Evolutionary conservation across 2,113 vertebrate genomes (phyloP), one percentile per base, ranked within the genome.

Genomic region (Numida meleagris): DNA sequence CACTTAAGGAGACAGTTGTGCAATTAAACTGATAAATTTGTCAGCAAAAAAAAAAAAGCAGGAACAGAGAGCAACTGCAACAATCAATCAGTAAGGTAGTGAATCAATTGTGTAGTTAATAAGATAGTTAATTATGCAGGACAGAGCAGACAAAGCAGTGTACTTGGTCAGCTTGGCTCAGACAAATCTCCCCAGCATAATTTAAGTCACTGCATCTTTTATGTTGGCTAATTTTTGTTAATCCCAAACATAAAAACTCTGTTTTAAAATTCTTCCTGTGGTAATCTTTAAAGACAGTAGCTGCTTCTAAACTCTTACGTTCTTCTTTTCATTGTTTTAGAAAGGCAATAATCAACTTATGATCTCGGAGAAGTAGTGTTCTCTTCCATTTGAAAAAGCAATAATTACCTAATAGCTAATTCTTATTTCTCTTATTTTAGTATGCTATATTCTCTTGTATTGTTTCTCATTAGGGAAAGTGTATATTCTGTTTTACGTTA

Each of bases 111-210:
- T 90, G 65, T 91, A 74, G 72, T 88, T 95, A 95, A 94, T 93
- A 95, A 96, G 91, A 55, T 50, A 91, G 87, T 90, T 96, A 94
- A 96, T 95, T 95, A 94, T 86, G 91, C 85, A 93, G 87, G 95
- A 78, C 25, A 48, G 43, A 90, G 65, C 46, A 86, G 72, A n/a
- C 70, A 81, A 72, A 51, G 38, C 79, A 82, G 57, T 29, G 57
- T 50, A 66, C 8, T 80, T 77, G 89, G 82, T 76, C 95, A 89
- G 38, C 86, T 88, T 74, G 55, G 3, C 21, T 86, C 14, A 36
- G 46, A n/a, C 51, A 83, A 59, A 88, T 85, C 61, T 72, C 36
- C 9, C 12, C 59, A 36, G n/a, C 74, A 14, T 74, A 29, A 29
- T 65, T 93, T 94, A 65, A 94, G 57, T 51, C n/a, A 65, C 6